A percentile compares a stretch with the other conserved stretches of the same genome.
These are phyloP conservation scores for Coelopa frigida DNA, from an alignment of 1,140 invertebrate genomes.

Conservation along the genomic window DNA sequence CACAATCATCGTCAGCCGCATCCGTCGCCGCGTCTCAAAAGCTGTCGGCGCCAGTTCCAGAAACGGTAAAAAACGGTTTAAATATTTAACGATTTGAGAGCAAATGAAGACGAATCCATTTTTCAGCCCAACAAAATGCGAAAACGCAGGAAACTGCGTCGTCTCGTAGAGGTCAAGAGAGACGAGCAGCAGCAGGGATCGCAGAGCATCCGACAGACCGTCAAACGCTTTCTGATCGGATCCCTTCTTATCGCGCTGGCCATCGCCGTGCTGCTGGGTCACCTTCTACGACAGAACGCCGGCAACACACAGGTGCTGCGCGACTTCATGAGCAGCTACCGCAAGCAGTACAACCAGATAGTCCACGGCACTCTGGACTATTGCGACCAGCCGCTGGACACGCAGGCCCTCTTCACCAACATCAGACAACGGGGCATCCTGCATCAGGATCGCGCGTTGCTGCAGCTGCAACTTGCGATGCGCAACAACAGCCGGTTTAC, in stretches of 20 bases:
- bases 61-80: no score
- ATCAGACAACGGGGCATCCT: slow-evolving; percentile 17
- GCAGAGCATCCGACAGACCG: no score
- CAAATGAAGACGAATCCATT: no score
- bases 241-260: background rate
- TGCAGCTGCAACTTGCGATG: slow-evolving; percentile 18
- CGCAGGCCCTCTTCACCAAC: slow-evolving; percentile 12
- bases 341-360: slow-evolving; percentile 17
- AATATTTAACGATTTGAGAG: no score
- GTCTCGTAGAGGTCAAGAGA: background rate
- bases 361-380: slow-evolving; percentile 27
- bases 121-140: background rate
- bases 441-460: slow-evolving; percentile 21
- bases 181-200: background rate
- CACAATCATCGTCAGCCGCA: no score
- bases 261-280: slow-evolving; percentile 9
- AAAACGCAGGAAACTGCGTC: slow-evolving; percentile 8
- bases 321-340: slow-evolving; percentile 16
- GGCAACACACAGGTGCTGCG: slow-evolving; percentile 4
- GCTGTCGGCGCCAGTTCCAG: no score
- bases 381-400: slow-evolving; percentile 16
- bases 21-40: no score
- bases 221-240: slow-evolving; percentile 4
- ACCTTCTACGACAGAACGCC: slow-evolving; percentile 7
- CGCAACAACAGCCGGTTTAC: slow-evolving; percentile 17